These are phyloP conservation scores for Zaprionus bogoriensis DNA, from an alignment of 2,888 invertebrate genomes.

Conservation along the genomic window DNA sequence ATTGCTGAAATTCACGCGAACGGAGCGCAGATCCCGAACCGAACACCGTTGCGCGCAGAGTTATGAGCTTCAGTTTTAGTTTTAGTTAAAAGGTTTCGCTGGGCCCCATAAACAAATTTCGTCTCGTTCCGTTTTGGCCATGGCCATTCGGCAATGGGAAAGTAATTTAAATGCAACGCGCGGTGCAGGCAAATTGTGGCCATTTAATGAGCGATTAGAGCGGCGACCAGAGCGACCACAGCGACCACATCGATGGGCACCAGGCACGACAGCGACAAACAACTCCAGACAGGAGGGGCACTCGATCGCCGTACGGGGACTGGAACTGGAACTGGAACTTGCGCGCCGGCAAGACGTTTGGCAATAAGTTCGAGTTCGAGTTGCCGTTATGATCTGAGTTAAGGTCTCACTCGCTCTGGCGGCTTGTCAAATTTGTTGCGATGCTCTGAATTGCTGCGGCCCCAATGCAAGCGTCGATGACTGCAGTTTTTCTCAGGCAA, in stretches of 20 bases:
- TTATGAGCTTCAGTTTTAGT: conserved; percentile 74
- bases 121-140: conserved; percentile 40
- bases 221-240: conserved; percentile 22
- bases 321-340: conserved; percentile 1
- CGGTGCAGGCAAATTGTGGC: conserved; percentile 68
- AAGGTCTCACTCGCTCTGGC: conserved; percentile 38
- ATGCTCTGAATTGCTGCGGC: conserved; percentile 19
- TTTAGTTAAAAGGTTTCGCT: conserved; percentile 72
- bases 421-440: conserved; percentile 44
- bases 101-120: conserved; percentile 73
- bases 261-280: conserved; percentile 57
- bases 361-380: conserved; percentile 44
- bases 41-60: conserved; percentile 35
- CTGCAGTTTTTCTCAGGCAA: not conserved
- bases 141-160: conserved; percentile 62
- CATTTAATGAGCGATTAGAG: conserved; percentile 76
- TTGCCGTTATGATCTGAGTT: conserved; percentile 61
- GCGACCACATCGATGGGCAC: conserved; percentile 54
- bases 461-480: not conserved
- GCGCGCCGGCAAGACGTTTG: conserved; percentile 50
- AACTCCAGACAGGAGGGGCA: conserved; percentile 4
- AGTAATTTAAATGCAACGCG: conserved; percentile 72
- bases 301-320: not conserved
- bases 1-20: conserved; percentile 73
- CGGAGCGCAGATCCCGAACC: conserved; percentile 10